These are phyloP conservation scores for Jaculus jaculus DNA, from an alignment of 2,113 vertebrate species.

Conservation along the genomic window DNA sequence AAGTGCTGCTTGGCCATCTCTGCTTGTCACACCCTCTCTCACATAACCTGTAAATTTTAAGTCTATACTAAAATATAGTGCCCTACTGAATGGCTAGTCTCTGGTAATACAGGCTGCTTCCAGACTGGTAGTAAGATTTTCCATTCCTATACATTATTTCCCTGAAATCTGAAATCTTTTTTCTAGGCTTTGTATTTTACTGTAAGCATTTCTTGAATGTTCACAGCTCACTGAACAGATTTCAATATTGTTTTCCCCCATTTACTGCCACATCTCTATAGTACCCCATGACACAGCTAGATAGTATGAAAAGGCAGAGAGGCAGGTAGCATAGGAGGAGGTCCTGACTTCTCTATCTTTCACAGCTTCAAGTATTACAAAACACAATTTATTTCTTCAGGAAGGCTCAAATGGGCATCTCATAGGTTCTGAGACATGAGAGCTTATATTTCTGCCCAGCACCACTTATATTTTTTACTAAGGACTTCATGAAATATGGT, in stretches of 20 bases:
- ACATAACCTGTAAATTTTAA: not conserved
- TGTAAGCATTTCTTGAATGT: not conserved
- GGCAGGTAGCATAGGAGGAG: no score
- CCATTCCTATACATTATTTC: not conserved
- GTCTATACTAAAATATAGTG: not conserved
- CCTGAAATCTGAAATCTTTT: not conserved
- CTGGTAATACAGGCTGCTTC: not conserved
- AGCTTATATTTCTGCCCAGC: not conserved
- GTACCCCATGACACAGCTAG: not conserved
- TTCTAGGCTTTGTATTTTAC: not conserved
- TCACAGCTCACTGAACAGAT: not conserved
- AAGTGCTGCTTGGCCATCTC: no score
- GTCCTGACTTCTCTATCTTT: not conserved
- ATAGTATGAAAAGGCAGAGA: not conserved
- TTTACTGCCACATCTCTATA: not conserved
- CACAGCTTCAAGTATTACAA: not conserved
- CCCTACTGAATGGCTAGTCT: accelerated
- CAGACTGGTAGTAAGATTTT: not conserved
- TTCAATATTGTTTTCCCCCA: not conserved
- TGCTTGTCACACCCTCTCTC: not conserved
- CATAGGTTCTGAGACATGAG: not conserved
- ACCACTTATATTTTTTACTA: not conserved
- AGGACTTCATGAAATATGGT: not conserved
- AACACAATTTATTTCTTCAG: not conserved
- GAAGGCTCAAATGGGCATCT: not conserved